Base-by-base conservation (phyloP, 1,140 invertebrate species). In the Drosophila arawakana region DNA sequence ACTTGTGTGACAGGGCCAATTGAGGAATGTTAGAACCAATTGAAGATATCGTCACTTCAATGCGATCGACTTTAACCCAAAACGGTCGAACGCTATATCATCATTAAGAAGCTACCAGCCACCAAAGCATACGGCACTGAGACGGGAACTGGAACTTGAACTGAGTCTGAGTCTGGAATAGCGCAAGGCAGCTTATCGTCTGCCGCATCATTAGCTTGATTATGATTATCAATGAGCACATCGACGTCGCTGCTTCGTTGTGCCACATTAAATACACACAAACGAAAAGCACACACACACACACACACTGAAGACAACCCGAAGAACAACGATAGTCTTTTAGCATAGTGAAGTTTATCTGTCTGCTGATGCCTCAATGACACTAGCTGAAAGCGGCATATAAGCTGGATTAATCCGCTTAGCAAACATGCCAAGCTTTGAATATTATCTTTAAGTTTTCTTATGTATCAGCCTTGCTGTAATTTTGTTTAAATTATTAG, bases 221-320 rank as follows among this genome's bases (percentile, higher is more conserved):
- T 89, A 90, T 89, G 80, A 84, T 89, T 89, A 89, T 89, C 84
- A 90, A 89, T 89, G 85, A 81, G 80, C 80, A 89, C 84, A 90
- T 84, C 75, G 78, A 72, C 68, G 72, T 52, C 65, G 72, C 54
- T 47, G 58, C 34, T 30, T 30, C 11, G 52, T 52, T 54, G 46
- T 60, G 69, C 78, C 58, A 73, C 74, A 74, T 81, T 81, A 63
- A 78, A 81, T 63, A 55, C 39, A 67, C 30, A 46, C 25, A 55
- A 21, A 41, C 30, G 13, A 49, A 57, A 35, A 9, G 25, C 25
- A 30, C 25, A 30, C 25, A 30, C 25, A 30, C 25, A 13, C n/a
- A 59, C 13, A 35, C 15, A 58, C 15, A 25, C 21, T 21, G 2
- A 1, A 58, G 35, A 25, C 3, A 46, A 49, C 73, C 35, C 70